phyloP scores from a whole-genome alignment of 2,888 invertebrate species.

The Melolontha melolontha region DNA sequence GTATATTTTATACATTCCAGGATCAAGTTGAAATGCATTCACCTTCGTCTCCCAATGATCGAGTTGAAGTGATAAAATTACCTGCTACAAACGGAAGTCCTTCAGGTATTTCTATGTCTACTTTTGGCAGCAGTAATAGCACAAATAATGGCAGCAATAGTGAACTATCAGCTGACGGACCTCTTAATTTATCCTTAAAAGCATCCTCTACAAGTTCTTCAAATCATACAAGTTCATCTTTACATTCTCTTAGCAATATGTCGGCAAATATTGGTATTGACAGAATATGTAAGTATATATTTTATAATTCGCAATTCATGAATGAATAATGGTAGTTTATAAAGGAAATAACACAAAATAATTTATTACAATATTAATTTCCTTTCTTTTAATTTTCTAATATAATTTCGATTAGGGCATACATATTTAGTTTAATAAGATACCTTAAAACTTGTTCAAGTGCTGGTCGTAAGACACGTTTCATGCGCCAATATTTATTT shows the following conservation, averaged over 20 bases:
- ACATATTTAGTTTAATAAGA: too few species aligned
- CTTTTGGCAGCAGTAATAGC: slow-evolving; percentile 48
- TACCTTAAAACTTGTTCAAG: too few species aligned
- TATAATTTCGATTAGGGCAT: too few species aligned
- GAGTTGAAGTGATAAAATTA: slow-evolving; percentile 86
- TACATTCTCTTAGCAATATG: slow-evolving; percentile 73
- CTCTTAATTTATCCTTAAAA: slow-evolving; percentile 86
- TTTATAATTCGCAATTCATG: not conserved
- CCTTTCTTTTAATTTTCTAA: not conserved
- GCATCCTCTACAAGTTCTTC: slow-evolving; percentile 65
- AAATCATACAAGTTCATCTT: slow-evolving; percentile 65
- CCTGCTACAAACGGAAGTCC: slow-evolving; percentile 73
- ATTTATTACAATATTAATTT: too few species aligned
- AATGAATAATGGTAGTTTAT: too few species aligned
- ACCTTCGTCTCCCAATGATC: slow-evolving; percentile 69
- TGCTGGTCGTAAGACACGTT: too few species aligned
- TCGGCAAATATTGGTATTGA: slow-evolving; percentile 66
- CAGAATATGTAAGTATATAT: slow-evolving; percentile 67
- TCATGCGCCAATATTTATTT: too few species aligned
- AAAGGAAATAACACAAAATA: too few species aligned
- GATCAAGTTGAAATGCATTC: slow-evolving; percentile 56
- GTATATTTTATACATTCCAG: slow-evolving; percentile 47
- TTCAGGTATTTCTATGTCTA: slow-evolving; percentile 57
- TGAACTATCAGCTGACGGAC: slow-evolving; percentile 76
- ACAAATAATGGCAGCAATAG: slow-evolving; percentile 49